Evolutionary conservation across 2,888 invertebrate genomes (phyloP), one percentile per base, ranked within the genome.

Genomic region (Brachycybe producta): DNA sequence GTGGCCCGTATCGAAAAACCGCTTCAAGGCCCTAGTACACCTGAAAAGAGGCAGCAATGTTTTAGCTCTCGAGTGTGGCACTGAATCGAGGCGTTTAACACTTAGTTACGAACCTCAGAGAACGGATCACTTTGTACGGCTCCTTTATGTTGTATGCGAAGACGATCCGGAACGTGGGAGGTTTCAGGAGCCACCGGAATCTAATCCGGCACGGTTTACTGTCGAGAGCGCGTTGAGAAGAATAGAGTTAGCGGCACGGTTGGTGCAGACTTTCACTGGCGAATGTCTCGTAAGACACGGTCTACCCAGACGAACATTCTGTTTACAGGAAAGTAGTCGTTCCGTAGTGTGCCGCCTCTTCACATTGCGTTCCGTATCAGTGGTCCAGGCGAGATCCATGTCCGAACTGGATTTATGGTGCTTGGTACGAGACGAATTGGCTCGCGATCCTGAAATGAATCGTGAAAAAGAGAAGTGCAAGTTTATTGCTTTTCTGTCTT

Each of bases 401-500:
- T 75, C 75, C 57, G 82, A 85, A 62, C 75, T 80, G 42, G 80
- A 84, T 57, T 67, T 94, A 43, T 95, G 92, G 92, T 75, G 79
- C 58, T 70, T 79, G 63, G 78, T 90, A 65, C 92, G 84, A 1
- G 75, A 82, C 56, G 91, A 92, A 68, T 70, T 94, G 39, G 80
- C 88, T 75, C 74, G 77, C 49, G 80, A 80, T 0, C 67, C 72
- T 35, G 62, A 78, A 45, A 77, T 77, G 44, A 74, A 72, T 58
- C 32, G 51, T 0, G 55, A 62, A 36, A 62, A 61, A 50, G 73
- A 76, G 55, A 75, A 79, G 57, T 75, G 81, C 57, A 95, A 94
- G 67, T 92, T 84, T 71, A 73, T 92, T 51, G 90, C 82, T 0
- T 91, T 94, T 63, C 73, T 92, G 57, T 84, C 86, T 0, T 88